Base-by-base conservation (phyloP, 2,888 invertebrate genomes). In the Clivina fossor region DNA sequence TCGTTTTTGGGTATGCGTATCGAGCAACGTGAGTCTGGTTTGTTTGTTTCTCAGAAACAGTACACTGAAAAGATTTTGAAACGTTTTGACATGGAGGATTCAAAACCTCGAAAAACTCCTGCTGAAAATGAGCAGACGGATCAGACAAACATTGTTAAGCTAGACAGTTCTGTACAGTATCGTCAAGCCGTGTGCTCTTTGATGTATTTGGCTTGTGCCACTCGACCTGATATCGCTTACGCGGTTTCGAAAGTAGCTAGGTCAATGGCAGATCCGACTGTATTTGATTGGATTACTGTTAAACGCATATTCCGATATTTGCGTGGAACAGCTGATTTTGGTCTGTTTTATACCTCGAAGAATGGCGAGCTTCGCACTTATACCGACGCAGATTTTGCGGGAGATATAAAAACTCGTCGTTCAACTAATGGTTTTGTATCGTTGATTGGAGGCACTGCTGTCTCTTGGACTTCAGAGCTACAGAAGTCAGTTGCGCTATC, bases 1-100 rank as follows among this genome's bases (percentile, higher is more conserved):
- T 58, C 60, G 20, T 62, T 62, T 57, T 53, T 63, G 35, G 60
- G 62, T 5, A 62, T 62, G 43, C 59, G 55, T 30, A 63, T 63
- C 18, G 50, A 63, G 18, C 58, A 58, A 59, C 50, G 56, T 18
- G 56, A 61, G 30, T 54, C 56, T 20, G 58, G 60, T 43, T 28
- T 60, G 16, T 58, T 58, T 40, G 22, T 62, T 33, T 58, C 62
- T 11, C 62, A 62, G 32, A 38, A 43, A 32, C 16, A 43, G 1
- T 61, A 64, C 43, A 43, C 47, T 20, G 49, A 62, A 22, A 62
- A 63, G 3, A 38, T 58, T 33, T 16, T 58, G 8, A 20, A 54
- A 47, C 58, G 56, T 50, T 58, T 56, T 24, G 53, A 24, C 24
- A 63, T 63, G 60, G 49, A 20, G 7, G 41, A 57, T 5, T 60